Evolutionary conservation across 2,797 vertebrate genomes (phyloP).

Genomic region (Acanthurus lineatus): DNA sequence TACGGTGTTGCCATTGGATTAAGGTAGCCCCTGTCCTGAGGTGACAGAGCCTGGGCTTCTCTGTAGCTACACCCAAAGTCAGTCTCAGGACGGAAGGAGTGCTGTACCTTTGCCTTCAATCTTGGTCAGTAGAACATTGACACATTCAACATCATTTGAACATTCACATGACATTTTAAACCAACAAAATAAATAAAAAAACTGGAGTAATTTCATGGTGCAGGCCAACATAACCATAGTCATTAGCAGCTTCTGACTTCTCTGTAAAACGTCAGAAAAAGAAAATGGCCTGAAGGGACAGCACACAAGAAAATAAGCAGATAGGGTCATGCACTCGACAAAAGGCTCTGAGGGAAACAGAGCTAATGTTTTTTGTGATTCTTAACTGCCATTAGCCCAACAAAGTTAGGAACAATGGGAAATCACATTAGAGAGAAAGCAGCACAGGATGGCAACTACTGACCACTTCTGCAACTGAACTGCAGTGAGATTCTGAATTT

Average conservation of each 20-base stretch:
- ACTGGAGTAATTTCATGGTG: conserved; percentile 45
- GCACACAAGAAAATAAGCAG: conserved; percentile 15
- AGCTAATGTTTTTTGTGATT: conserved; percentile 41
- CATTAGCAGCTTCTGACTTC: conserved; percentile 89
- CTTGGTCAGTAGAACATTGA: conserved; percentile 58
- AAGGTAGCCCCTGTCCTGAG: conserved; percentile 70
- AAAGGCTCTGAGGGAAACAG: conserved; percentile 57
- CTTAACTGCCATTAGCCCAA: conserved; percentile 48
- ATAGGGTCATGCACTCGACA: neutral
- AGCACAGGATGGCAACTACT: conserved; percentile 4
- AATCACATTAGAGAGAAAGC: conserved; percentile 22
- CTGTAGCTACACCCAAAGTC: conserved; percentile 89
- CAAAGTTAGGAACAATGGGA: neutral
- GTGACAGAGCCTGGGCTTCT: conserved; percentile 85
- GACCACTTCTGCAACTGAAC: conserved; percentile 9
- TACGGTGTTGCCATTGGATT: conserved; percentile 73
- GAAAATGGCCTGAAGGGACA: conserved; percentile 72
- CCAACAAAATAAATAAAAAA: conserved; percentile 39
- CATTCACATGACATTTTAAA: conserved; percentile 51
- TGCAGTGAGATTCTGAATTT: conserved; percentile 11
- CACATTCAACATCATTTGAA: conserved; percentile 50
- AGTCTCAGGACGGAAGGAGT: conserved; percentile 58
- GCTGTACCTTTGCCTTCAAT: conserved; percentile 43
- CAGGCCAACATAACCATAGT: conserved; percentile 80
- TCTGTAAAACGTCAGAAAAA: conserved; percentile 88